phyloP scores from a whole-genome alignment of 2,113 vertebrate species.

The Strix aluco region DNA sequence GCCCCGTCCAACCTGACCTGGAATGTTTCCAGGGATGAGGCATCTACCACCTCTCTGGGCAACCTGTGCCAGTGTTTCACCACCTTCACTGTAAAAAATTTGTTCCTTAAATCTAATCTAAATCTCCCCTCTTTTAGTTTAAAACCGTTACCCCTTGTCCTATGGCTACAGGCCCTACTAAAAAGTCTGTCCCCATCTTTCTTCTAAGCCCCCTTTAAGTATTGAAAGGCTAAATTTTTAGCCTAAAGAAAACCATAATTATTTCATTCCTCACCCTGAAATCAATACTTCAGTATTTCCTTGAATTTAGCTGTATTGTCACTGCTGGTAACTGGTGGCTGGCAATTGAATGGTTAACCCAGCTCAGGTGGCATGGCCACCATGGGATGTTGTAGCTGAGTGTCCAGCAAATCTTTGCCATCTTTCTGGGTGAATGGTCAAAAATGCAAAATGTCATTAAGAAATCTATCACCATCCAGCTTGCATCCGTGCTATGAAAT shows the following conservation, averaged over 20 bases:
- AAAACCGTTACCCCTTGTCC: neutral
- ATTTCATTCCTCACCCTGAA: neutral
- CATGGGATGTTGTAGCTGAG: too few relatives aligned
- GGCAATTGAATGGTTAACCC: neutral
- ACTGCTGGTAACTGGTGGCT: neutral
- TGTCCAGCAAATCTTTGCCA: too few relatives aligned
- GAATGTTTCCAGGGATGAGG: neutral
- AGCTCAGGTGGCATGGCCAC: neutral
- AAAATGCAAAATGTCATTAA: too few relatives aligned
- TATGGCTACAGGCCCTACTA: rapidly evolving
- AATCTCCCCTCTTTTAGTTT: neutral
- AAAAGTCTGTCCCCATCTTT: neutral
- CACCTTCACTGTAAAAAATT: rapidly evolving
- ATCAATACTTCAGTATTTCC: neutral
- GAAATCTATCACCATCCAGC: too few relatives aligned
- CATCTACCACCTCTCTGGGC: neutral
- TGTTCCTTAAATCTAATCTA: too few relatives aligned
- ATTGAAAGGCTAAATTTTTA: neutral
- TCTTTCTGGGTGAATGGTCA: too few relatives aligned
- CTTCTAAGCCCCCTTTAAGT: too few relatives aligned
- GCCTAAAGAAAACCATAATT: neutral
- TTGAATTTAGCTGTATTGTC: neutral
- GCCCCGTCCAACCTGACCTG: neutral
- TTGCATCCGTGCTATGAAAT: too few relatives aligned
- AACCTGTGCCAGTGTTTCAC: too few relatives aligned